Evolutionary conservation across 30 jellyfish, hydroid and myxozoan genomes (phyloP), one percentile per base, ranked within the genome.

Genomic region (Aurelia sp.): DNA sequence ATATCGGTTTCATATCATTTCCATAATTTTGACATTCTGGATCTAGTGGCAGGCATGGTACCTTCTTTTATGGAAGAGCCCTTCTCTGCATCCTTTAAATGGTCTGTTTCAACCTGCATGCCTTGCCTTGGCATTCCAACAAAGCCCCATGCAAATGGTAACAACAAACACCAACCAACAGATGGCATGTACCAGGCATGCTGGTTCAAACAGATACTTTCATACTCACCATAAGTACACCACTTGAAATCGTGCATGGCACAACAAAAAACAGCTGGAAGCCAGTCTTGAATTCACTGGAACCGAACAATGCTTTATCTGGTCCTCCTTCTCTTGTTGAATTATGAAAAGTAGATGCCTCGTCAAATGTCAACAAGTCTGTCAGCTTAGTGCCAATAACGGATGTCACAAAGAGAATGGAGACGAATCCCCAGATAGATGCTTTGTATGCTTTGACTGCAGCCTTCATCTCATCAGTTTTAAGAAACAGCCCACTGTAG

Each of bases 201-300:
- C 50, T 38, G 50, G 50, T 38, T 38, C 10, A 38, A 38, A 38
- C 50, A 38, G 50, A 38, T 7, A 0, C 50, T 38, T 44, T 44
- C 2, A 44, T 16, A 20, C 97, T 84, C 61, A 95, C 99, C 99
- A 95, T 95, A 11, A 95, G 78, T n/a, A 95, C 98, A 13, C 98
- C 99, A 75, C 97, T 90, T 13, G 98, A 85, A 7, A 95, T 72
- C 13, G 99, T 95, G 77, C 98, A 84, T 4, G 99, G 99, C 63
- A 82, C 88, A 51, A 89, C 40, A 86, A 90, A 90, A 68, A 75
- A 95, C 80, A 95, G 53, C 80, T 90, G 92, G 35, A 95, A 76
- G 76, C 99, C 99, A 82, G 89, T 77, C 70, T 85, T 76, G 74
- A 87, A 84, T 55, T 91, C 97, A 27, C 82, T 59, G 33, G 96